Evolutionary conservation across 2,888 invertebrate genomes (phyloP), one percentile per base, ranked within the genome.

Genomic region (Deilephila porcellus): DNA sequence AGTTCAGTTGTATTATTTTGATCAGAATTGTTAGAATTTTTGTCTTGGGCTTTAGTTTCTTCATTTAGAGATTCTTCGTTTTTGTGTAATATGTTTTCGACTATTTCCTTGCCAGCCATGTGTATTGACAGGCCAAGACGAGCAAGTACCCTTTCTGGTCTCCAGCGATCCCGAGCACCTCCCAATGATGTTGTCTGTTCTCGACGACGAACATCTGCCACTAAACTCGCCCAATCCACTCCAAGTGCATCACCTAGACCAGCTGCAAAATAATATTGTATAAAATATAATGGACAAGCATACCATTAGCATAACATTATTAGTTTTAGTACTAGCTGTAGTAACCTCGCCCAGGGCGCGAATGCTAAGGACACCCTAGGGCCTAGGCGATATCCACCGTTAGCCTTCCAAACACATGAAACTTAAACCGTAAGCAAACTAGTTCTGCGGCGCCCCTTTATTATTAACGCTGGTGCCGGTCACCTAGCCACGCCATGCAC

Each of bases 191-290:
- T 94, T n/a, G 90, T 88, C 76, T 95, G 95, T 79, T 93, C 94
- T 4, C 94, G 91, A 17, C 94, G 89, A 56, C 96, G 95, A 6
- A 97, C 97, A 90, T 98, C 98, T 3, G 97, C 97, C 0, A 98
- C 97, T 67, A 99, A 94, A 86, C 98, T 98, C 17, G 98, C 97
- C 98, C 98, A 98, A 90, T 99, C 98, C 1, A 99, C 98, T n/a
- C 98, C 98, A 45, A 99, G 92, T n/a, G 98, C 98, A 90, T 98
- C 98, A 6, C 98, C 98, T 76, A 98, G 96, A 56, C 97, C 96
- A 91, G 93, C 94, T 94, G 76, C 20, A 86, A 83, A 80, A 77
- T 71, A 76, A 34, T 67, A 62, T 8, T 37, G 71, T 70, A 59
- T 45, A 45, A 45, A 45, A 45, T 14, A 45, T 32, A 32, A 32